phyloP scores from a whole-genome alignment of 2,113 vertebrate genomes.

The Panthera leo region DNA sequence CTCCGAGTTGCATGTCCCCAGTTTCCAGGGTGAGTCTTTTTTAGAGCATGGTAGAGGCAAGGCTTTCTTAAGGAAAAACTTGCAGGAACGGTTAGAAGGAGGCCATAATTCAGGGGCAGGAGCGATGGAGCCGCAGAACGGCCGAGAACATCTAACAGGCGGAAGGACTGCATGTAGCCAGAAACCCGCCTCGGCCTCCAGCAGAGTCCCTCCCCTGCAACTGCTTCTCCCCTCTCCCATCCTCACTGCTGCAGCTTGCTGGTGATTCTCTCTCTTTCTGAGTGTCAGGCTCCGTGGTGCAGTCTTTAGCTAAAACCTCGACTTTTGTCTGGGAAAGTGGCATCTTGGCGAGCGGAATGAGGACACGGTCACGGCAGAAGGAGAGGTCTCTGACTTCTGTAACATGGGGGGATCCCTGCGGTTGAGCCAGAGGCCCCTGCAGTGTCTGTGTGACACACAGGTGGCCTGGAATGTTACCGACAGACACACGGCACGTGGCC shows the following conservation, averaged over 20 bases:
- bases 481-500: background rate
- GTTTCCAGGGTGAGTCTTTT: background rate
- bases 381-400: background rate
- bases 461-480: background rate
- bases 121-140: background rate
- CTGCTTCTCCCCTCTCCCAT: background rate
- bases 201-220: background rate
- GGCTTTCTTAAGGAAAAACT: background rate
- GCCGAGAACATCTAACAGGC: background rate
- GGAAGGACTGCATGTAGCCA: background rate
- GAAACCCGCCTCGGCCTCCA: background rate
- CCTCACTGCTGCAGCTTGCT: background rate
- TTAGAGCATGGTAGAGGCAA: background rate
- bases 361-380: constrained; percentile 18
- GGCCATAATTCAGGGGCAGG: background rate
- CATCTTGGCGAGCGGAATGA: background rate
- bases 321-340: constrained; percentile 17
- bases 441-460: fast-evolving
- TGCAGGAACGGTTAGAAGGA: background rate
- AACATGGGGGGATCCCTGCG: fast-evolving
- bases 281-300: constrained; percentile 2
- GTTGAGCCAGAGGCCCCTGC: background rate
- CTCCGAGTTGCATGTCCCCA: fast-evolving
- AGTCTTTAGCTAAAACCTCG: constrained; percentile 47
- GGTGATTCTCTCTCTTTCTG: background rate